Base-by-base conservation (phyloP, 2,888 invertebrate species). In the Acanthoscelides obtectus region DNA sequence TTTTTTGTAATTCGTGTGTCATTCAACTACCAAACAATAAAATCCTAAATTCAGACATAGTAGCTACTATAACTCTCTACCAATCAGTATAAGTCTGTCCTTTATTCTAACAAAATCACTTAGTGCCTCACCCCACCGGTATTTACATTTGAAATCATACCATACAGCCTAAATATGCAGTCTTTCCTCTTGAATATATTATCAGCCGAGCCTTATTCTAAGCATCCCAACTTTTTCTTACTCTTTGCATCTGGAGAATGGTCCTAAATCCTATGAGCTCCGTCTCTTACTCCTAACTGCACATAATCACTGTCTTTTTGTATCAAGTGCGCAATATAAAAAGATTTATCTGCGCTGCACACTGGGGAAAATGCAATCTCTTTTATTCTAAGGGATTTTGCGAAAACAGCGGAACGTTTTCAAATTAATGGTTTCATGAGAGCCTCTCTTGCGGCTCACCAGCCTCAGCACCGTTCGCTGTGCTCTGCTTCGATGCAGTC, bases 141-240 rank as follows among this genome's bases (percentile, higher is more conserved):
- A 12, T 12, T 45, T 45, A 1, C 45, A 12, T 45, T 45, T 1
- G 1, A 6, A 45, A 12, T 45, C 3, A 45, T 45, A 45, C 45
- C 6, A 6, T 45, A 12, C n/a, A n/a, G n/a, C 17, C 45, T 4
- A 12, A 45, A 45, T 12, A 45, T 17, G 12, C 6, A 45, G 17
- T 12, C 8, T 76, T 80, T 78, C 75, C 78, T 77, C 75, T 76
- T 81, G 81, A 82, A 82, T 83, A 82, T 81, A 81, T 82, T 81
- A 82, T 81, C 78, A 80, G 77, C 75, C 78, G 77, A 77, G 79
- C 80, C 80, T 80, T 80, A 81, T 81, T 80, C 80, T 80, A 80
- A 81, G 80, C 80, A 80, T 80, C 25, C 45, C 6, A 12, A 6
- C 45, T 6, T 45, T 45, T 81, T 80, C 76, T 79, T 77, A 79